Conservation (phyloP, 2,888 invertebrate species). For the Drosophila setosimentum region DNA sequence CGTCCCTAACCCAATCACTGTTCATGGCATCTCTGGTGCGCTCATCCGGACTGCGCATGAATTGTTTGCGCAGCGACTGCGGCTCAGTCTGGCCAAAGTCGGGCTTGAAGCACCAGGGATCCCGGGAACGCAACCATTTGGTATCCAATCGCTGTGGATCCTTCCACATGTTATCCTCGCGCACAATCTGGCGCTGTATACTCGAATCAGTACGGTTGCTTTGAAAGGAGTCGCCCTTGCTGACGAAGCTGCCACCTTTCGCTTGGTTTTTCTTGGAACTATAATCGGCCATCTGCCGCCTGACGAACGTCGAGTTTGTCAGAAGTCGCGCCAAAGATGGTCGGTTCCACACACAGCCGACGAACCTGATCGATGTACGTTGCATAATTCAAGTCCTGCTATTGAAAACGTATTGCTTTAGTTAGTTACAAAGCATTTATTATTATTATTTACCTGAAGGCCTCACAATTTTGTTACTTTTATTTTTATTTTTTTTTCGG, state of each 20-base stretch:
- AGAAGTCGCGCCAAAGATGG: background rate
- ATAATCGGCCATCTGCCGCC: constrained; percentile 6
- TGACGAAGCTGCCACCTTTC: background rate
- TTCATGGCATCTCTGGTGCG: constrained; percentile 41
- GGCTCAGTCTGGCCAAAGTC: constrained; percentile 60
- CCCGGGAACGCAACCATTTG: constrained; percentile 48
- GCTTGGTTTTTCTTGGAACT: background rate
- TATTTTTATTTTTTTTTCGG: background rate
- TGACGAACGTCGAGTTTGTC: background rate
- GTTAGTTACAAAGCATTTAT: too few relatives aligned
- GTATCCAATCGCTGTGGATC: constrained; percentile 28
- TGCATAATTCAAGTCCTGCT: constrained; percentile 30
- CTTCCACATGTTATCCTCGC: constrained; percentile 60
- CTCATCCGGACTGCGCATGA: constrained; percentile 64
- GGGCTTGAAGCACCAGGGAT: constrained; percentile 43
- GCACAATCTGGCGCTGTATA: constrained; percentile 6
- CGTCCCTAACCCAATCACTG: constrained; percentile 40
- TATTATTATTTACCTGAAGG: constrained; percentile 12
- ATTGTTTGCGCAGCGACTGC: constrained; percentile 42
- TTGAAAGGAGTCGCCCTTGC: too few relatives aligned
- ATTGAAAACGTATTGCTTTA: background rate
- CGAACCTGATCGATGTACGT: constrained; percentile 28
- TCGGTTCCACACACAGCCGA: constrained; percentile 18
- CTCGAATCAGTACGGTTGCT: accelerated
- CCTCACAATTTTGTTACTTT: background rate